Conservation (phyloP, 2,888 invertebrate species). For the Drosophila ochracea region DNA sequence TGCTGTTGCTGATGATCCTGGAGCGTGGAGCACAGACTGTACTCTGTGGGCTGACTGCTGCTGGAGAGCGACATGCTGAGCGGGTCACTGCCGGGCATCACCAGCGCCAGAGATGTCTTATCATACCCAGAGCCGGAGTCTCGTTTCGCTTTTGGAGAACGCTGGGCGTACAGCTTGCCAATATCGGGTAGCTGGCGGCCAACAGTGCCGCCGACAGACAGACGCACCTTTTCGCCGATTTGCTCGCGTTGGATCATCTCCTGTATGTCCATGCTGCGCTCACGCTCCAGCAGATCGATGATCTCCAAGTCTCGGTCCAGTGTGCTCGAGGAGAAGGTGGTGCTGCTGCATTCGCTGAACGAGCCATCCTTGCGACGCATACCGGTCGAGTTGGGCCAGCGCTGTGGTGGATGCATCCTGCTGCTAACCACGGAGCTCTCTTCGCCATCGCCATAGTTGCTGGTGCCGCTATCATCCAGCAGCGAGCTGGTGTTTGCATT, state of each 20-base stretch:
- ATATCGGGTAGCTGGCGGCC: slow-evolving; percentile 84
- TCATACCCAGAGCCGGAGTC: slow-evolving; percentile 75
- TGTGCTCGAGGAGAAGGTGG: slow-evolving; percentile 82
- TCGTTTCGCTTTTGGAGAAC: slow-evolving; percentile 80
- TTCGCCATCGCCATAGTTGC: slow-evolving; percentile 84
- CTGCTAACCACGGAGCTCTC: slow-evolving; percentile 84
- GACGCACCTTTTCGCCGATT: slow-evolving; percentile 76
- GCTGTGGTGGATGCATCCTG: slow-evolving; percentile 78
- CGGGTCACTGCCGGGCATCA: slow-evolving; percentile 71
- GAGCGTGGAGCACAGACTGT: slow-evolving; percentile 72
- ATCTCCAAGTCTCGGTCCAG: slow-evolving; percentile 85
- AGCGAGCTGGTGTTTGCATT: slow-evolving; percentile 73
- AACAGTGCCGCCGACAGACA: slow-evolving; percentile 54
- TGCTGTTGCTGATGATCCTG: slow-evolving; percentile 62
- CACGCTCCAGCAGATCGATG: slow-evolving; percentile 85
- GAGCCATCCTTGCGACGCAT: slow-evolving; percentile 80
- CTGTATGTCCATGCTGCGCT: slow-evolving; percentile 85
- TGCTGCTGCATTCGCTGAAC: slow-evolving; percentile 82
- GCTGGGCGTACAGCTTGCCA: slow-evolving; percentile 82
- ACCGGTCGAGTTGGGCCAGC: slow-evolving; percentile 53
- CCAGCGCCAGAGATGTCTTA: slow-evolving; percentile 56
- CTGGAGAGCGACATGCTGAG: slow-evolving; percentile 61
- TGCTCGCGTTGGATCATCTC: slow-evolving; percentile 83
- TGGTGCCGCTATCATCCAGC: slow-evolving; percentile 80
- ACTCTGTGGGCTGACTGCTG: slow-evolving; percentile 68